These are phyloP conservation scores for Agraylea sexmaculata DNA, from an alignment of 1,140 invertebrate genomes.

Conservation along the genomic window DNA sequence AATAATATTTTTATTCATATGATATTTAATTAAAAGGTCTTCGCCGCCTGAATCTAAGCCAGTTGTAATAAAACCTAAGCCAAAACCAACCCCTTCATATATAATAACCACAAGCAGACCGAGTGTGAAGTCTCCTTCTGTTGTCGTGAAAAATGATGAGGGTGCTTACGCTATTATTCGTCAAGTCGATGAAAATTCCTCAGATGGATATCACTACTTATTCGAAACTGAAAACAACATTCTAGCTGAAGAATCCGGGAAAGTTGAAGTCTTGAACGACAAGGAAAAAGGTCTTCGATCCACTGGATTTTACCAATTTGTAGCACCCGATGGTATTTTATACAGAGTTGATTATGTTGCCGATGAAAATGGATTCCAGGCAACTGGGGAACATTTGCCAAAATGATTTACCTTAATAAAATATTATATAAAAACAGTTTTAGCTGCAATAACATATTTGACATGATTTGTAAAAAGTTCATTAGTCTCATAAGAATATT, in stretches of 20 bases:
- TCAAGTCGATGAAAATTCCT: conserved; percentile 27
- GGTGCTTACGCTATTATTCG: conserved; percentile 26
- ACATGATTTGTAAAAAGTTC: background rate
- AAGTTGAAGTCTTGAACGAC: conserved; percentile 32
- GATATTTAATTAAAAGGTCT: background rate
- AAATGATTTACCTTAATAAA: conserved; percentile 17
- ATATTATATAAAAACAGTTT: background rate
- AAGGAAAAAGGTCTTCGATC: conserved; percentile 42
- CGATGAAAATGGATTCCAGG: conserved; percentile 55
- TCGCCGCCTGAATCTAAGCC: background rate
- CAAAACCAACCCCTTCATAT: background rate
- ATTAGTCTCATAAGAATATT: background rate
- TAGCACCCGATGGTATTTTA: conserved; percentile 51
- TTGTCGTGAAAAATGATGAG: background rate
- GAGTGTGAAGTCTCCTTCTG: background rate
- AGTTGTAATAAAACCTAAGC: conserved; percentile 1
- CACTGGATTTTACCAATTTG: conserved; percentile 45
- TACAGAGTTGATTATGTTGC: conserved; percentile 54
- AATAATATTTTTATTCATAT: background rate
- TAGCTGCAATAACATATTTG: background rate
- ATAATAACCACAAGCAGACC: too few species aligned
- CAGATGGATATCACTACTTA: conserved; percentile 40
- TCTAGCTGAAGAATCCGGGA: conserved; percentile 40
- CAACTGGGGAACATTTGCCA: conserved; percentile 43
- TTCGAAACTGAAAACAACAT: conserved; percentile 56